A percentile compares a stretch with the other conserved stretches of the same genome.
Evolutionary conservation across 2,888 invertebrate species (phyloP).

Genomic region (Drosophila macrothrix): DNA sequence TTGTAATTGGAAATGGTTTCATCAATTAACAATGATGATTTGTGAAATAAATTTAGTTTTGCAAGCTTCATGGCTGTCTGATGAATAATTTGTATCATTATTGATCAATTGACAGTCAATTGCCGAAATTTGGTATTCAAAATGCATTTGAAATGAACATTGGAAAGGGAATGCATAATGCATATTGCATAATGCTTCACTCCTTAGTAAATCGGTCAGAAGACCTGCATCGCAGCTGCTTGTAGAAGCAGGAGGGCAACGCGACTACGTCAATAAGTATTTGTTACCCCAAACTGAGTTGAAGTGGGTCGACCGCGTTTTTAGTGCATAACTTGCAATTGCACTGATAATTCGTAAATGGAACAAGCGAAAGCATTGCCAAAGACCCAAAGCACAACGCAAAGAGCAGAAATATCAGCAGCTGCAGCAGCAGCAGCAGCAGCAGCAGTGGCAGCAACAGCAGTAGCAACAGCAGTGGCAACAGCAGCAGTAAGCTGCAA

Average conservation of each 20-base stretch:
- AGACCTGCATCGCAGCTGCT: background rate
- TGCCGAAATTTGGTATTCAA: background rate
- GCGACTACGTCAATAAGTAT: conserved; percentile 52
- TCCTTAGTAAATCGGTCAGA: background rate
- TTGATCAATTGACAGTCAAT: background rate
- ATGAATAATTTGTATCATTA: background rate
- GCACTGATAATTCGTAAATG: conserved; percentile 71
- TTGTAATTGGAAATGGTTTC: background rate
- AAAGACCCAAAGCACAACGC: background rate
- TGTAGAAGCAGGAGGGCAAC: background rate
- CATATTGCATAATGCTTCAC: background rate
- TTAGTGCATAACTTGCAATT: conserved; percentile 65
- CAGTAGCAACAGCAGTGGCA: background rate
- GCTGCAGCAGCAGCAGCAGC: background rate
- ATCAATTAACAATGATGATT: background rate
- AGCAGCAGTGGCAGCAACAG: background rate
- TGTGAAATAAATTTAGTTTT: background rate
- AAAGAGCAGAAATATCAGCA: background rate
- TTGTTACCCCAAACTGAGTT: conserved; percentile 62
- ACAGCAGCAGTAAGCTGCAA: conserved; percentile 11
- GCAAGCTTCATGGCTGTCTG: background rate
- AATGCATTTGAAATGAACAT: background rate
- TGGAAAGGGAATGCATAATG: background rate
- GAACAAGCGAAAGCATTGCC: conserved; percentile 42
- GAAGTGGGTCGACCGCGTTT: conserved; percentile 48